Evolutionary conservation across 2,888 invertebrate species (phyloP).

Genomic region (Dryobotodes eremita): DNA sequence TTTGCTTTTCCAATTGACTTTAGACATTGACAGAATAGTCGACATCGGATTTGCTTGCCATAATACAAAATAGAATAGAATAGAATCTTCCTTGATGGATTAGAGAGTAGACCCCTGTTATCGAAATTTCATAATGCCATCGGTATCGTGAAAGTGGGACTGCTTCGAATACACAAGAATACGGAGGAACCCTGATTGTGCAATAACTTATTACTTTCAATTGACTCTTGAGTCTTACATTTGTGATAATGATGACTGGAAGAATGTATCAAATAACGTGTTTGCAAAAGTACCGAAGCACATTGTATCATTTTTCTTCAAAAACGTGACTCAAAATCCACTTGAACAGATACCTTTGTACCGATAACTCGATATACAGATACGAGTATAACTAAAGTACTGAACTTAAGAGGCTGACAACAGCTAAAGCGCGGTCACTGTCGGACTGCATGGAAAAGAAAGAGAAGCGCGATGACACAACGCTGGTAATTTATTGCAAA

Average conservation of each 20-base stretch:
- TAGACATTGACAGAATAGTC: no score
- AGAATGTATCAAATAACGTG: neutral
- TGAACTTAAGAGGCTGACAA: no score
- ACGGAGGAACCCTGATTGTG: neutral
- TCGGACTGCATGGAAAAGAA: no score
- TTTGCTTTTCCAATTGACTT: no score
- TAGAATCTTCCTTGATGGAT: no score
- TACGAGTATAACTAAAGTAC: neutral
- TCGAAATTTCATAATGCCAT: neutral
- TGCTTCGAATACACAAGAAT: slow-evolving; percentile 12
- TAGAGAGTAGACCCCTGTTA: no score
- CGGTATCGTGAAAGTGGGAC: slow-evolving; percentile 15
- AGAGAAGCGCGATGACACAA: no score
- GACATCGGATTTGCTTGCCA: no score
- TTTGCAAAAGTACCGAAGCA: neutral
- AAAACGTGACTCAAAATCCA: neutral
- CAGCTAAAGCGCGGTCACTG: no score
- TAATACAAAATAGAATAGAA: no score
- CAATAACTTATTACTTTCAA: slow-evolving; percentile 30
- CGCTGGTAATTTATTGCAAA: no score
- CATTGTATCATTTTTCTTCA: neutral
- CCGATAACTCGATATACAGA: neutral
- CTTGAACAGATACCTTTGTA: neutral
- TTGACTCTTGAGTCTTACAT: slow-evolving; percentile 14
- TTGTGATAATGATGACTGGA: slow-evolving; percentile 6